A percentile compares a stretch with the other conserved stretches of the same genome.
phyloP scores from a whole-genome alignment of 2,888 invertebrate species.

The Drosophila neonasuta region DNA sequence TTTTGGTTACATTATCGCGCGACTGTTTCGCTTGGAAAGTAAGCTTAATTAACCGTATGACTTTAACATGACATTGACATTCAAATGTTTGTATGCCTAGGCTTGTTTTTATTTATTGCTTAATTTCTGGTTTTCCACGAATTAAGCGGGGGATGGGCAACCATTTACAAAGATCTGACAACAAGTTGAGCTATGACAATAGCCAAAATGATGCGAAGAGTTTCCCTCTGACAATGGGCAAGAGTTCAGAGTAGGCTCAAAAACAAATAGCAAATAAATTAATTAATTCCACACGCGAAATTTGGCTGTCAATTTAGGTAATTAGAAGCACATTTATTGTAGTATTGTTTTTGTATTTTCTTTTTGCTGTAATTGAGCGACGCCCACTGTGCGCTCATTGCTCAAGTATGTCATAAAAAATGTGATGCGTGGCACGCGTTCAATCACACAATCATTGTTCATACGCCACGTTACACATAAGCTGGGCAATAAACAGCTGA shows the following conservation, averaged over 20 bases:
- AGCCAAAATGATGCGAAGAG: constrained; percentile 4
- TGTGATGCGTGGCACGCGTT: constrained; percentile 10
- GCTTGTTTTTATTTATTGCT: constrained; percentile 35
- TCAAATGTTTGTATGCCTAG: constrained; percentile 49
- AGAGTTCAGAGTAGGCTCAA: not conserved
- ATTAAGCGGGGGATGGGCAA: constrained; percentile 24
- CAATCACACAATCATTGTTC: constrained; percentile 50
- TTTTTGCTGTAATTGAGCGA: not conserved
- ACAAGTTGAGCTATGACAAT: constrained; percentile 4
- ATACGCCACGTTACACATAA: constrained; percentile 47
- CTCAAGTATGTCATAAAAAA: constrained; percentile 17
- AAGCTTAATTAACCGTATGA: constrained; percentile 63
- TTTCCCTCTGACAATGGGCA: not conserved
- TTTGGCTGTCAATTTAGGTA: constrained; percentile 6
- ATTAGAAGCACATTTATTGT: constrained; percentile 16
- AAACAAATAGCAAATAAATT: not conserved
- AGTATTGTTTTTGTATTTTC: not conserved
- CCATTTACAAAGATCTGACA: constrained; percentile 7
- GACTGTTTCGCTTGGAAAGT: not conserved
- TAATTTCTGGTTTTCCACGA: constrained; percentile 45
- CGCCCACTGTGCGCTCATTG: constrained; percentile 23
- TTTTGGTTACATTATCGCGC: too few species aligned
- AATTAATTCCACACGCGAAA: not conserved
- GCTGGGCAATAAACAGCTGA: constrained; percentile 25
- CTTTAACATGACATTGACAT: constrained; percentile 74